These are phyloP conservation scores for Oryzias woworae DNA, from an alignment of 2,113 vertebrate genomes.

Conservation along the genomic window DNA sequence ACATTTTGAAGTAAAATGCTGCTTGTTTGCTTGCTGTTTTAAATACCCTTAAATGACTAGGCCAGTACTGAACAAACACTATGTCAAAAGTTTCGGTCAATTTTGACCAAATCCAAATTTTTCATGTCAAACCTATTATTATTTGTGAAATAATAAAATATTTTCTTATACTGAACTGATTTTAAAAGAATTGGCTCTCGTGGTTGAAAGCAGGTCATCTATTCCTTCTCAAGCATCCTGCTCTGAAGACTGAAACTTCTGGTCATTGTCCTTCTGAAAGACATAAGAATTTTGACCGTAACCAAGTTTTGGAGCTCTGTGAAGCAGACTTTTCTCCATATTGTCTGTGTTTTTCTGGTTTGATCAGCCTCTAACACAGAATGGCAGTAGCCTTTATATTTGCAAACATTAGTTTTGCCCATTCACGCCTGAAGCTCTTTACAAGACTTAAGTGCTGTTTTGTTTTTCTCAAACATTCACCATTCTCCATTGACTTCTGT, in stretches of 20 bases:
- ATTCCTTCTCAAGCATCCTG: background rate
- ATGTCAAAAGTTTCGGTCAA: no score
- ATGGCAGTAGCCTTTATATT: background rate
- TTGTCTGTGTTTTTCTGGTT: background rate
- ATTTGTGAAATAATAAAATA: no score
- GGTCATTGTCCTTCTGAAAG: background rate
- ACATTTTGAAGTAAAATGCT: no score
- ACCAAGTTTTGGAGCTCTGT: background rate
- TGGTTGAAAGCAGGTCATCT: background rate
- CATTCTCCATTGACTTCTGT: no score
- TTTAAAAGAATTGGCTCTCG: no score
- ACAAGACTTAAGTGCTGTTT: background rate
- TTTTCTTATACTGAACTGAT: no score
- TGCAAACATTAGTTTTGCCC: background rate
- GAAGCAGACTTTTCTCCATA: background rate
- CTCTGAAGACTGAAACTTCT: background rate
- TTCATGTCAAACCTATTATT: no score
- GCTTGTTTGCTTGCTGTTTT: no score
- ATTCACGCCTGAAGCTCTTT: background rate
- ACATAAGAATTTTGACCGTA: background rate
- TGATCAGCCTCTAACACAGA: background rate
- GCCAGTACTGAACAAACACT: no score
- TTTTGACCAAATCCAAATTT: no score
- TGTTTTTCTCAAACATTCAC: background rate
- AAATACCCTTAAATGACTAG: no score